Evolutionary conservation across 2,797 vertebrate species (phyloP).

Genomic region (Sebastiscus tertius): DNA sequence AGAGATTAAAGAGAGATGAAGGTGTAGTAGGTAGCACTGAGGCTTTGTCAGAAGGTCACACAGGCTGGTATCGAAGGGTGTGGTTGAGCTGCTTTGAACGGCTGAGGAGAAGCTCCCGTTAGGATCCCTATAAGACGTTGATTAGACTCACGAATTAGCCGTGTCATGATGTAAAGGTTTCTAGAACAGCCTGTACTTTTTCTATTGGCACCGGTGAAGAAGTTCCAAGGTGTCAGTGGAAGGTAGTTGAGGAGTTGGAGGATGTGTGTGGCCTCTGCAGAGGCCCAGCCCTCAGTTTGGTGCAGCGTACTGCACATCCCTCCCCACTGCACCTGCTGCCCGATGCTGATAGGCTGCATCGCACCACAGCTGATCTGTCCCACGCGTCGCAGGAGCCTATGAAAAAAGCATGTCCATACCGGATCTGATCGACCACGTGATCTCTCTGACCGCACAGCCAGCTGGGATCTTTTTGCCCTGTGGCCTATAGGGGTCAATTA

Average conservation of each 20-base stretch:
- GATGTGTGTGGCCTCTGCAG: conserved; percentile 71
- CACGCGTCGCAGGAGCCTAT: conserved; percentile 24
- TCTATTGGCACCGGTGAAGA: background rate
- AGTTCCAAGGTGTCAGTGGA: conserved; percentile 19
- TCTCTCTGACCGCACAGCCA: background rate
- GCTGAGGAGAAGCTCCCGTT: conserved; percentile 3
- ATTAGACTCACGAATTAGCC: conserved; percentile 14
- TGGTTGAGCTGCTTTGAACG: conserved; percentile 31
- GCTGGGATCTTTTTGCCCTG: background rate
- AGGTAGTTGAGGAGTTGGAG: conserved; percentile 33
- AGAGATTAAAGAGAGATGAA: conserved; percentile 15
- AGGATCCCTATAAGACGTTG: conserved; percentile 3
- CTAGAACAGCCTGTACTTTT: conserved; percentile 30
- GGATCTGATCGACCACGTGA: background rate
- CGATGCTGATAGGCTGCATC: conserved; percentile 61
- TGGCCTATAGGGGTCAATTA: conserved; percentile 40
- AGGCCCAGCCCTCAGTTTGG: conserved; percentile 76
- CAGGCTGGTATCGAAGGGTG: conserved; percentile 35
- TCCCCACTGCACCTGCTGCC: conserved; percentile 74
- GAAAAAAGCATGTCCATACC: conserved; percentile 9
- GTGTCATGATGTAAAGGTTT: conserved; percentile 2
- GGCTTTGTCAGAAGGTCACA: conserved; percentile 61
- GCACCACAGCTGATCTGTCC: conserved; percentile 44
- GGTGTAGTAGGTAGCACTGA: background rate
- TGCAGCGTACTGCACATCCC: conserved; percentile 76